Conservation (phyloP, 2,113 vertebrate species). For the Microcebus lehilahytsara region DNA sequence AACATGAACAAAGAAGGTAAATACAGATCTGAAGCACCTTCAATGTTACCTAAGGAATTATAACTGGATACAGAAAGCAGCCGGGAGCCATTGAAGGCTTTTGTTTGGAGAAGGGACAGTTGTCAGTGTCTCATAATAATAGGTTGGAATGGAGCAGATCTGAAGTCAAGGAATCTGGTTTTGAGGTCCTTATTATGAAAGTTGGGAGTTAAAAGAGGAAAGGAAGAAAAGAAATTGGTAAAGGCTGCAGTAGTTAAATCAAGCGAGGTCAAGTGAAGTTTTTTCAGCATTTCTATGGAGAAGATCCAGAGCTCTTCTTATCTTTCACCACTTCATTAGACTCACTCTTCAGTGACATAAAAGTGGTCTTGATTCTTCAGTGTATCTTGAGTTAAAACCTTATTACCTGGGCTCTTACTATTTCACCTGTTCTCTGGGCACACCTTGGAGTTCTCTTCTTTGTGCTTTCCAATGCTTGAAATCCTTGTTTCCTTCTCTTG, state of each 20-base stretch:
- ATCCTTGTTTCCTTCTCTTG: not conserved
- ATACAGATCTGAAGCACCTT: not conserved
- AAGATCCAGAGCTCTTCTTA: not conserved
- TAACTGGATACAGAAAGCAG: not conserved
- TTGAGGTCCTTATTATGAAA: not conserved
- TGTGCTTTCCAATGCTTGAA: not conserved
- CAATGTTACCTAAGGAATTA: not conserved
- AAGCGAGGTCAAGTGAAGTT: not conserved
- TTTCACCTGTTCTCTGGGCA: not conserved
- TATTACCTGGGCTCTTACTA: fast-evolving
- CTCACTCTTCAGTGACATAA: not conserved
- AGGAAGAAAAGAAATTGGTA: not conserved
- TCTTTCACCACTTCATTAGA: not conserved
- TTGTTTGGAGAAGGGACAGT: not conserved
- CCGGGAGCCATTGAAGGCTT: not conserved
- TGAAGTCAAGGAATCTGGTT: not conserved
- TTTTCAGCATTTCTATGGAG: not conserved
- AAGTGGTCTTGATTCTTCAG: not conserved
- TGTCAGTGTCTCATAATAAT: not conserved
- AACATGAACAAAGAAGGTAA: not conserved
- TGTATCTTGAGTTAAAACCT: not conserved
- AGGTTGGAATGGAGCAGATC: not conserved
- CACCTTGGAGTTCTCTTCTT: not conserved
- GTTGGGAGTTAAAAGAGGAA: not conserved
- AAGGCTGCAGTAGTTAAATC: not conserved